Evolutionary conservation across 2,113 vertebrate species (phyloP).

Genomic region (Cephalopterus ornatus): DNA sequence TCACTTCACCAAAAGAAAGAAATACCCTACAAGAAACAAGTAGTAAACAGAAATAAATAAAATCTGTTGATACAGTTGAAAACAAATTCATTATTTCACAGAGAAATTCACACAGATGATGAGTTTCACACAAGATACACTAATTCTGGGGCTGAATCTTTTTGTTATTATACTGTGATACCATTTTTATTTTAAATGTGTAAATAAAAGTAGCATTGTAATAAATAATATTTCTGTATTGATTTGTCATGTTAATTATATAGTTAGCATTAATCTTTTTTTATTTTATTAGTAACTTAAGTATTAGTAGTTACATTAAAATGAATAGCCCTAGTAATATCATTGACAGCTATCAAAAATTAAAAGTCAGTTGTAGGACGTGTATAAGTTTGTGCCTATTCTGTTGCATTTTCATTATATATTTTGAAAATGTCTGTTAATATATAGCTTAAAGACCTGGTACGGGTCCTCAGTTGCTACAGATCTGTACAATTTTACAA

Average conservation of each 20-base stretch:
- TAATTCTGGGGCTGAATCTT: neutral
- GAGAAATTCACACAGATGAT: neutral
- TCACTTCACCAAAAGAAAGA: neutral
- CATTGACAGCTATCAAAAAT: neutral
- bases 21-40: neutral
- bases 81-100: neutral
- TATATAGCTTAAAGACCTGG: neutral
- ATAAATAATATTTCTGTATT: neutral
- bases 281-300: neutral
- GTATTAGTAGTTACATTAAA: neutral
- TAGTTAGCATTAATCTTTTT: neutral
- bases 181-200: neutral
- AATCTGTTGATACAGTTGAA: neutral
- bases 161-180: neutral
- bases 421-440: neutral
- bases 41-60: neutral
- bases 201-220: neutral
- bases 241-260: neutral
- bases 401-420: neutral
- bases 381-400: neutral
- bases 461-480: neutral
- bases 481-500: neutral
- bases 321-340: neutral
- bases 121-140: neutral
- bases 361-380: fast-evolving